Conservation (phyloP, 2,113 vertebrate genomes). For the Smithornis capensis region DNA sequence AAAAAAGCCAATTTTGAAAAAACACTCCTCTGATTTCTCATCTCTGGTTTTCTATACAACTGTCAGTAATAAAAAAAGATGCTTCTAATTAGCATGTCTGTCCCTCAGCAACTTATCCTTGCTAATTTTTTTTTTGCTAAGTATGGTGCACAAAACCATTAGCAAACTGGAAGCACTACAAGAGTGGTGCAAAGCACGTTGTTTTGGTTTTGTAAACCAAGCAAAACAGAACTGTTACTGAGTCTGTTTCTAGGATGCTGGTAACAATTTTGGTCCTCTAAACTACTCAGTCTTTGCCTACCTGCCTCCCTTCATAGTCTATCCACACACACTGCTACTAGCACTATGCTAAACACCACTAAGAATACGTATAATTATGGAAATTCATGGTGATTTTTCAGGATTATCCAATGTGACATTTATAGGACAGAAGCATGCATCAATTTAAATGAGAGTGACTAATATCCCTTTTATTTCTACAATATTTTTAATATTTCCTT, state of each 20-base stretch:
- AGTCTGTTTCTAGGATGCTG: slow-evolving; percentile 74
- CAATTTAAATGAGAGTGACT: slow-evolving; percentile 86
- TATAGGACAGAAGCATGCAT: slow-evolving; percentile 86
- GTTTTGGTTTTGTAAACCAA: slow-evolving; percentile 44
- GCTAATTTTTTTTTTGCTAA: slow-evolving; percentile 56
- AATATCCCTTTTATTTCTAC: slow-evolving; percentile 81
- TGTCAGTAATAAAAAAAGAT: background rate
- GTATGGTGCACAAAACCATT: slow-evolving; percentile 37
- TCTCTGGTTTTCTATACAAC: background rate
- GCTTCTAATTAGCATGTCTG: slow-evolving; percentile 10
- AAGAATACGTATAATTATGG: slow-evolving; percentile 93
- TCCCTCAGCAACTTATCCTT: slow-evolving; percentile 58
- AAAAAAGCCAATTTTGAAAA: background rate
- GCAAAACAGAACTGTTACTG: slow-evolving; percentile 58
- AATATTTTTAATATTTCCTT: slow-evolving; percentile 72
- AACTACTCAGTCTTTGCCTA: slow-evolving; percentile 63
- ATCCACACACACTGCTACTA: slow-evolving; percentile 68
- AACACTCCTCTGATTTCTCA: background rate
- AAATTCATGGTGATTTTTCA: slow-evolving; percentile 88
- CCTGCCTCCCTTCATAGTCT: background rate
- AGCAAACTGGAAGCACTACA: slow-evolving; percentile 33
- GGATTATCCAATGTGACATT: slow-evolving; percentile 89
- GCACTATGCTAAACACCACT: slow-evolving; percentile 84
- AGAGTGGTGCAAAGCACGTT: background rate
- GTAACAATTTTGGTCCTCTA: slow-evolving; percentile 80